Conservation (phyloP, 92 coral and sea anemone species). For the Nematostella vectensis region DNA sequence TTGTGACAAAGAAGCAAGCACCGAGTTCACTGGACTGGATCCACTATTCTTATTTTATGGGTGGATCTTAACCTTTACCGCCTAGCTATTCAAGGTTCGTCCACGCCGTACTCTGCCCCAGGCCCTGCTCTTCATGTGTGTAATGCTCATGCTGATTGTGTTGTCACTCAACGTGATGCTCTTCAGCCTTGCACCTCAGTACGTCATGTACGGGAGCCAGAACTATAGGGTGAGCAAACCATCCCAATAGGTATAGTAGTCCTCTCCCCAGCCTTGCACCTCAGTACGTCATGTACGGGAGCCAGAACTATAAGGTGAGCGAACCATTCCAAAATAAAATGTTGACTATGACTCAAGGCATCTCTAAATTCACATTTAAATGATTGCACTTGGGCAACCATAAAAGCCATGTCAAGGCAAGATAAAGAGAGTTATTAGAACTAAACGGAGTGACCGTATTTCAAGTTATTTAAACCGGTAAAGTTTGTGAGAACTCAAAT, state of each 20-base stretch:
- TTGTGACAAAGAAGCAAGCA: too few species aligned
- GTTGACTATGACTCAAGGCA: neutral
- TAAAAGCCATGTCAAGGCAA: too few species aligned
- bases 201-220: slow-evolving; percentile 92
- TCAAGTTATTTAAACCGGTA: too few species aligned
- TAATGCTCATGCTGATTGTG: slow-evolving; percentile 88
- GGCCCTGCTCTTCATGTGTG: slow-evolving; percentile 81
- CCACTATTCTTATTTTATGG: too few species aligned
- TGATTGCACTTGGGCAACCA: too few species aligned
- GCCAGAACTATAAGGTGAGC: slow-evolving; percentile 15
- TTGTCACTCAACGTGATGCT: slow-evolving; percentile 79
- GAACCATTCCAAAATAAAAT: neutral
- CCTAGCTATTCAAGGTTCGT: slow-evolving; percentile 84
- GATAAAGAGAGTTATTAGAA: too few species aligned
- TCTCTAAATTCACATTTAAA: neutral
- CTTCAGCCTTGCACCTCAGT: slow-evolving; percentile 91
- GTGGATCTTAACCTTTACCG: slow-evolving; percentile 11
- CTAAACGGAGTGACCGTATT: too few species aligned
- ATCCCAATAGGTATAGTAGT: neutral
- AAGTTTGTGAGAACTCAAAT: too few species aligned
- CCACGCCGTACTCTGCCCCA: slow-evolving; percentile 87
- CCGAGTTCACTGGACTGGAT: too few species aligned
- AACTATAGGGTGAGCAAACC: slow-evolving; percentile 47
- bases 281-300: slow-evolving; percentile 94
- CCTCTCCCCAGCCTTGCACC: slow-evolving; percentile 89